Conservation (phyloP, 2,113 vertebrate species). For the Petaurus breviceps region DNA sequence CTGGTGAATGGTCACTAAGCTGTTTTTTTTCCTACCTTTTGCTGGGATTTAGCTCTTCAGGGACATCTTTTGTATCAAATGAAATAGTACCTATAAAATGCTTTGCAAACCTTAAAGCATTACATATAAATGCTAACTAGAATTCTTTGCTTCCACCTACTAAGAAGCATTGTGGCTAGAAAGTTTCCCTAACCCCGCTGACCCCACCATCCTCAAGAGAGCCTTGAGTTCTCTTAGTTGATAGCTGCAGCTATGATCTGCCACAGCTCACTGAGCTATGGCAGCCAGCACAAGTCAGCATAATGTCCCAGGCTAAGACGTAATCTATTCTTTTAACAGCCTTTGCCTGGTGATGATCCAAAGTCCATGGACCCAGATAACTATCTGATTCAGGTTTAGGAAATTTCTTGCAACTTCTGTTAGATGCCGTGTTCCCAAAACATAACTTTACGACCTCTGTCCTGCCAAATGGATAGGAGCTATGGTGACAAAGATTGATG, state of each 20-base stretch:
- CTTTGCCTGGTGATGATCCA: not conserved
- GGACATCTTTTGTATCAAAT: not conserved
- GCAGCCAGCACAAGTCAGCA: not conserved
- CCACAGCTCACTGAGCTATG: not conserved
- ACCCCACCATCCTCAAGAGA: not conserved
- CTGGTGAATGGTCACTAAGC: not conserved
- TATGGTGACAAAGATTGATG: not conserved
- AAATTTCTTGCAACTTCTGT: not conserved
- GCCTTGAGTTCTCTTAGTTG: not conserved
- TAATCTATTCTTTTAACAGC: not conserved
- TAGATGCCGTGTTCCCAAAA: not conserved
- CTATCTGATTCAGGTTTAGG: not conserved
- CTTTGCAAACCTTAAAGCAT: not conserved
- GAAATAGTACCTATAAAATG: not conserved
- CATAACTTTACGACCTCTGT: not conserved
- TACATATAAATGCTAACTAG: not conserved
- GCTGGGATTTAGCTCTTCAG: not conserved
- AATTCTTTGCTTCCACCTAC: not conserved
- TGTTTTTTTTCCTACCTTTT: not conserved
- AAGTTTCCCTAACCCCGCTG: not conserved
- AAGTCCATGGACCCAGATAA: not conserved
- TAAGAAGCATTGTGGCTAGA: not conserved
- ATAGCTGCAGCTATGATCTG: not conserved
- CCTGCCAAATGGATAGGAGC: not conserved
- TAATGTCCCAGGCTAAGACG: not conserved